Base-by-base conservation (phyloP, 2,888 invertebrate species). In the Pollenia labialis region DNA sequence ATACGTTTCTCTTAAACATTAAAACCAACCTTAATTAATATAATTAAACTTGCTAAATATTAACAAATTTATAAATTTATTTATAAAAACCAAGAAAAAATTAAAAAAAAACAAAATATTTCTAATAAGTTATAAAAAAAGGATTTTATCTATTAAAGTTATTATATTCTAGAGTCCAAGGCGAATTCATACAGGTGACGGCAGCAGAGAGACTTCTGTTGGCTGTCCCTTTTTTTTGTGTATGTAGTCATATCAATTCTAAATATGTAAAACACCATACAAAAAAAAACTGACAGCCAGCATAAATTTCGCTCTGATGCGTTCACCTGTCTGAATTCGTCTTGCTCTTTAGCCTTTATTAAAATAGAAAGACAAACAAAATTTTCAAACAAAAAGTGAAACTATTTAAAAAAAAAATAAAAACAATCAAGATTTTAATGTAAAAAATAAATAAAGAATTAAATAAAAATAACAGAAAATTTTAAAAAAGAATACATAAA, bases 101-200 rank as follows among this genome's bases (percentile, higher is more conserved):
- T 3, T n/a, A 23, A n/a, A 14, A 48, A 46, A 18, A 56, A 77
- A 10, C 10, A 11, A 56, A 64, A 18, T 16, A 44, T 9, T 9
- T 50, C 32, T 32, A 32, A 32, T 32, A 1, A 58, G 6, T 40
- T 44, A 32, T 48, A 40, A 68, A 77, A 40, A 42, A 64, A 54
- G 44, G 48, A 75, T 62, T 77, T 62, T 64, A 75, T 64, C 46
- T 32, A 42, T 79, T 72, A 58, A 83, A 80, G 81, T 81, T 76
- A 60, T 69, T 50, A 44, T 18, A 56, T 77, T 77, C 46, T 32
- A 32, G 32, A 32, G 32, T 32, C 32, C 32, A 32, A 32, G 32
- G 32, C 6, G 32, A 32, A 32, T 32, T 32, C 32, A 32, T 32
- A 32, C 32, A 32, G 32, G 32, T 32, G 6, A 32, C 32, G 32